These are phyloP conservation scores for Strix aluco DNA, from an alignment of 2,113 vertebrate genomes.

Conservation along the genomic window DNA sequence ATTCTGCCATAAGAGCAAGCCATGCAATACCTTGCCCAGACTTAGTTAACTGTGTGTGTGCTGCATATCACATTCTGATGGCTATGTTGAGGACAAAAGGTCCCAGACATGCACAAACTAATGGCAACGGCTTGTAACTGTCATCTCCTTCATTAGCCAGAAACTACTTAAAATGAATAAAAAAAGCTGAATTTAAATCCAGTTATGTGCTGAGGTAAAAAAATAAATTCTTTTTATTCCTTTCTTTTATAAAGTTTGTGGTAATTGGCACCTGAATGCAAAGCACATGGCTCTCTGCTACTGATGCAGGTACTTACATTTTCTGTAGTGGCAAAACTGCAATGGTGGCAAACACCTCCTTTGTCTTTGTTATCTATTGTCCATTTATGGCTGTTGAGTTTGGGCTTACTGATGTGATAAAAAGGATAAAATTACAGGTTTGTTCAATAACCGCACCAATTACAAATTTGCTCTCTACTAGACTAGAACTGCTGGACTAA, in stretches of 20 bases:
- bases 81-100: not conserved
- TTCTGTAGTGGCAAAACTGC: not conserved
- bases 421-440: slow-evolving; percentile 11
- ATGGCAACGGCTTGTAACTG: not conserved
- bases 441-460: not conserved
- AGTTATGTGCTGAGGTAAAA: not conserved
- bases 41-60: slow-evolving; percentile 14
- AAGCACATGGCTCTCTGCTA: not conserved
- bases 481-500: not conserved
- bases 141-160: slow-evolving; percentile 9
- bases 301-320: not conserved
- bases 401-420: not conserved
- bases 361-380: not conserved
- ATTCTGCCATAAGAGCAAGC: slow-evolving; percentile 50
- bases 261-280: not conserved
- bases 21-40: slow-evolving; percentile 39
- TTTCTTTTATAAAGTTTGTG: not conserved
- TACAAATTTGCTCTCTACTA: not conserved
- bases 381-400: not conserved
- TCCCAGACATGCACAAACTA: slow-evolving; percentile 6
- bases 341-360: not conserved
- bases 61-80: not conserved
- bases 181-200: not conserved
- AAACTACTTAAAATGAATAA: not conserved
- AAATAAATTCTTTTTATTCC: not conserved